A percentile compares a stretch with the other conserved stretches of the same genome.
phyloP scores from a whole-genome alignment of 2,797 vertebrate species.

The Hylomyscus alleni region DNA sequence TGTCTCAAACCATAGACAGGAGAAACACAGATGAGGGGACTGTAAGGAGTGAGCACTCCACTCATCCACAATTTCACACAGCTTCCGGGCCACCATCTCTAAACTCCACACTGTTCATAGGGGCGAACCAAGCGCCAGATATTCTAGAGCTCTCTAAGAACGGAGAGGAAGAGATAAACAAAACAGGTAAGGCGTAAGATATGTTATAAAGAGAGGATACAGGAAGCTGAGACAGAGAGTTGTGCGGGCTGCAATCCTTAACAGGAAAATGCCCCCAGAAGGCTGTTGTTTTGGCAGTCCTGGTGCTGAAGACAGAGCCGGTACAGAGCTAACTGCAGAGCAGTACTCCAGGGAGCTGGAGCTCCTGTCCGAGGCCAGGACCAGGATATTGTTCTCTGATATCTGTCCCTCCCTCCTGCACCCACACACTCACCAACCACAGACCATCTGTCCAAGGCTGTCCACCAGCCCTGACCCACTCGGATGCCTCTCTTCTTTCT shows the following conservation, averaged over 20 bases:
- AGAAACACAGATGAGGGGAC: not conserved
- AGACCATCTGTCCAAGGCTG: not conserved
- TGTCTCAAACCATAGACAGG: not conserved
- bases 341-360: not conserved
- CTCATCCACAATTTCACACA: not conserved
- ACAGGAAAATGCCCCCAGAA: not conserved
- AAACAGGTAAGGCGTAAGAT: not conserved
- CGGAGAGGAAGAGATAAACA: not conserved
- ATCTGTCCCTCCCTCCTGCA: not conserved
- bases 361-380: not conserved
- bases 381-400: not conserved
- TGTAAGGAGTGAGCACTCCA: not conserved
- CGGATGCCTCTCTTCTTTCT: not conserved
- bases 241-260: not conserved
- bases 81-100: not conserved
- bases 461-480: not conserved
- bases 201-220: not conserved
- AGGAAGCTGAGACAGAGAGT: not conserved
- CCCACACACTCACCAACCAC: not conserved
- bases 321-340: not conserved
- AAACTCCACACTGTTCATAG: not conserved
- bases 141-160: not conserved
- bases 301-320: not conserved
- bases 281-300: not conserved
- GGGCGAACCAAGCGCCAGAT: not conserved